A percentile compares a stretch with the other conserved stretches of the same genome.
These are phyloP conservation scores for Psylliodes chrysocephalus DNA, from an alignment of 2,888 invertebrate genomes.

Conservation along the genomic window DNA sequence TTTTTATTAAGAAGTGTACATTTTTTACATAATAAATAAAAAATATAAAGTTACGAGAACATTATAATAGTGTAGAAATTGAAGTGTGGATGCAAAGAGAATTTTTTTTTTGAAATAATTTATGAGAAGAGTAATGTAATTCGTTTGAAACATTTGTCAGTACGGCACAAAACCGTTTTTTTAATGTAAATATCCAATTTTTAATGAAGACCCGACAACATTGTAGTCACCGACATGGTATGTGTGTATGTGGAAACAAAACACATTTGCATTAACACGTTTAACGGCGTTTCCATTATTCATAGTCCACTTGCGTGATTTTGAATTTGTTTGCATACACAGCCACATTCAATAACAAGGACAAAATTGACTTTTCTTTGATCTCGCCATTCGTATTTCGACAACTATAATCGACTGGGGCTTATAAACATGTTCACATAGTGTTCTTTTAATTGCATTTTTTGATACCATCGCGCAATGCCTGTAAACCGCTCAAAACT, in stretches of 20 bases:
- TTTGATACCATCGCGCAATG: neutral
- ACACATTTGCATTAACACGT: conserved; percentile 32
- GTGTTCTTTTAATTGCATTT: conserved; percentile 36
- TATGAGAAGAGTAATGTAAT: conserved; percentile 4
- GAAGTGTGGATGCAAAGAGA: too few species aligned
- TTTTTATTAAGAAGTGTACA: too few species aligned
- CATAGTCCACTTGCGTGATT: conserved; percentile 33
- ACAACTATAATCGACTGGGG: conserved; percentile 37
- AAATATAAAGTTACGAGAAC: too few species aligned
- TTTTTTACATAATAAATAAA: too few species aligned
- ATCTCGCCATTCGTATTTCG: conserved; percentile 34
- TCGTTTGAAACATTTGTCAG: conserved; percentile 15
- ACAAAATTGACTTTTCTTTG: conserved; percentile 33
- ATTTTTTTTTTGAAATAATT: conserved; percentile 13
- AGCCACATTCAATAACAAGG: conserved; percentile 29
- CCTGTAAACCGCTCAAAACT: conserved; percentile 15
- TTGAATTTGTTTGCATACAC: conserved; percentile 31
- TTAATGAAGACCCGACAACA: conserved; percentile 20
- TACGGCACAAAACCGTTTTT: conserved; percentile 17
- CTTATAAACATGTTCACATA: conserved; percentile 32
- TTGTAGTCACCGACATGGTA: conserved; percentile 1
- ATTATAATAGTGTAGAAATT: too few species aligned
- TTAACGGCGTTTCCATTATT: conserved; percentile 31
- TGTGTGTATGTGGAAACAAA: conserved; percentile 26
- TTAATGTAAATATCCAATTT: conserved; percentile 19